These are phyloP conservation scores for Acanthosoma haemorrhoidale DNA, from an alignment of 2,888 invertebrate species.

Conservation along the genomic window DNA sequence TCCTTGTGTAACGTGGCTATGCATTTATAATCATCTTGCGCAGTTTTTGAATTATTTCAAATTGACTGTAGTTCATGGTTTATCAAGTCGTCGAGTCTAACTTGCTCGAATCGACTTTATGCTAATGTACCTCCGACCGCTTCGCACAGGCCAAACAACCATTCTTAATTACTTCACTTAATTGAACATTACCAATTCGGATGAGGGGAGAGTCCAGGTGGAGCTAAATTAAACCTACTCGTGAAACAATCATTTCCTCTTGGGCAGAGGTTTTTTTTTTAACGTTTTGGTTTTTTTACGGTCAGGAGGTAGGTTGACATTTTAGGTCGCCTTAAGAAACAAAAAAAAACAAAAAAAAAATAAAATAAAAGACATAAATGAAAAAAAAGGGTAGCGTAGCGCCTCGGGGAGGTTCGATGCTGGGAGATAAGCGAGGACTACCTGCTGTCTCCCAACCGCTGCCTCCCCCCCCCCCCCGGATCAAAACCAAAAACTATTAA, in stretches of 20 bases:
- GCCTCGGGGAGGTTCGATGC: conserved; percentile 14
- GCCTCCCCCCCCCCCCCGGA: not conserved
- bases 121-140: no score
- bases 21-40: no score
- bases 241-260: conserved; percentile 11
- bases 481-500: conserved; percentile 8
- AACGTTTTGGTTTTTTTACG: no score
- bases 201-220: not conserved
- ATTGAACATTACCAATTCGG: not conserved
- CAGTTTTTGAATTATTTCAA: no score
- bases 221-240: not conserved
- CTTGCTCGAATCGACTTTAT: no score
- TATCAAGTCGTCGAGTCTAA: no score
- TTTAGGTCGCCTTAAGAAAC: conserved; percentile 17
- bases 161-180: not conserved
- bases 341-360: not conserved
- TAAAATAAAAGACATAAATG: not conserved
- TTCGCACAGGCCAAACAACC: no score
- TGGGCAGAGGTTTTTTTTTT: not conserved
- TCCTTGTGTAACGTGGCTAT: no score
- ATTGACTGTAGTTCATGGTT: no score
- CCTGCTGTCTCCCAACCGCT: not conserved
- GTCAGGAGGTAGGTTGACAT: conserved; percentile 15
- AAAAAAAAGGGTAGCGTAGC: not conserved
- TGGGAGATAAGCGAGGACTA: not conserved